Evolutionary conservation across 2,113 vertebrate species (phyloP).

Genomic region (Myotis brandtii): DNA sequence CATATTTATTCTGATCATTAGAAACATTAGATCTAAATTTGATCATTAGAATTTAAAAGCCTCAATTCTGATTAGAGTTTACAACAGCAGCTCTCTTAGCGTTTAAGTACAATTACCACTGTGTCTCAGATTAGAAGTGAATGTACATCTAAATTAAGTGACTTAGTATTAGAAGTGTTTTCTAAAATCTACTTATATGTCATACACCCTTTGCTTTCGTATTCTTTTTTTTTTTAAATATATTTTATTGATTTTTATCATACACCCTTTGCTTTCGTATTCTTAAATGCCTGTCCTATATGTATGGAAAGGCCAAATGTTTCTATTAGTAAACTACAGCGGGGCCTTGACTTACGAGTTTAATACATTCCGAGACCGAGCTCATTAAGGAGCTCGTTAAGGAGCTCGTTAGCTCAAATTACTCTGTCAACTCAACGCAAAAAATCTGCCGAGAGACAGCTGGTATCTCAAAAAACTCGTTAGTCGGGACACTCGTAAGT

Average conservation of each 20-base stretch:
- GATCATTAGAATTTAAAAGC: neutral
- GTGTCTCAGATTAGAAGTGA: neutral
- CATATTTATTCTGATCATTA: neutral
- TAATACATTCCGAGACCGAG: too few species aligned
- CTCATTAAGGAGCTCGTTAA: too few species aligned
- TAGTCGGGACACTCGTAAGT: too few species aligned
- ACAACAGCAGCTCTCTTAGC: neutral
- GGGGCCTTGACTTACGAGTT: too few species aligned
- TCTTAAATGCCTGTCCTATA: neutral
- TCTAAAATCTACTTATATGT: slow-evolving; percentile 4
- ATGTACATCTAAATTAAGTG: neutral
- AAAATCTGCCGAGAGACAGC: too few species aligned
- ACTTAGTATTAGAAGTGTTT: neutral
- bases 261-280: neutral
- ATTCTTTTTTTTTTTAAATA: neutral
- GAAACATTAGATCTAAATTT: neutral
- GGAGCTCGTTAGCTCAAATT: too few species aligned
- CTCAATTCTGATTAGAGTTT: neutral
- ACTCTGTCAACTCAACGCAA: too few species aligned
- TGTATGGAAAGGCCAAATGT: neutral
- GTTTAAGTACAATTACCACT: neutral
- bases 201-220: neutral
- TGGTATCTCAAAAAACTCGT: too few species aligned
- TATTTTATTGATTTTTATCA: neutral
- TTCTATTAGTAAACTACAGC: neutral